These are phyloP conservation scores for Lepus europaeus DNA, from an alignment of 2,113 vertebrate species.

Conservation along the genomic window DNA sequence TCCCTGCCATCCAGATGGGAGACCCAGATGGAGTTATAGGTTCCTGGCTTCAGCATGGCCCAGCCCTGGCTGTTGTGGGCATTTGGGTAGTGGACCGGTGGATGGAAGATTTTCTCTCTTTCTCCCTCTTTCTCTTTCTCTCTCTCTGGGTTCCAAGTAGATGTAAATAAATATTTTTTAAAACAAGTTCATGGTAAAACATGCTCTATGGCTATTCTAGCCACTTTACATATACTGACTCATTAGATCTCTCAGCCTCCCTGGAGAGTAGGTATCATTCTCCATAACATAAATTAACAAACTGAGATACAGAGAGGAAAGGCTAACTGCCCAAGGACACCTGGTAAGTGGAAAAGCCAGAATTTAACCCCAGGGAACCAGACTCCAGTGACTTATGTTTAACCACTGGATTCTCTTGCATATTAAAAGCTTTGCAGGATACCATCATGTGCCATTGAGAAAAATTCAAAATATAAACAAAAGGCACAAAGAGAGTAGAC, in stretches of 20 bases:
- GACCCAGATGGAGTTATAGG: too few species aligned
- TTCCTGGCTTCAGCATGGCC: too few species aligned
- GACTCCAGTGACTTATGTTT: background rate
- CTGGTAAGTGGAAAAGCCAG: background rate
- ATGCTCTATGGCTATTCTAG: background rate
- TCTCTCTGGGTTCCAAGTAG: too few species aligned
- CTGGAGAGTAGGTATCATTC: background rate
- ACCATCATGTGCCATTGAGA: background rate
- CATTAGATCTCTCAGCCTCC: background rate
- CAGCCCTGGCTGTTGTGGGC: too few species aligned
- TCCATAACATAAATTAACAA: background rate
- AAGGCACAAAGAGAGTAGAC: background rate
- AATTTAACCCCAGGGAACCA: conserved; percentile 19
- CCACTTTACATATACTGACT: background rate
- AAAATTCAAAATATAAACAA: conserved; percentile 17
- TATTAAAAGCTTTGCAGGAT: background rate
- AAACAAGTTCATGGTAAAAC: too few species aligned
- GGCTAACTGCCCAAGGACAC: background rate
- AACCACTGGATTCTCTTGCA: background rate
- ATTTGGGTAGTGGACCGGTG: too few species aligned
- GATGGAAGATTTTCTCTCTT: too few species aligned
- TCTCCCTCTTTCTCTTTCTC: too few species aligned
- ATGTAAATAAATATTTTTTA: too few species aligned
- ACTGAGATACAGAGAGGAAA: background rate
- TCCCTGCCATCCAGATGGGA: too few species aligned